Evolutionary conservation across 1,140 invertebrate genomes (phyloP).

Genomic region (Papilio helenus): DNA sequence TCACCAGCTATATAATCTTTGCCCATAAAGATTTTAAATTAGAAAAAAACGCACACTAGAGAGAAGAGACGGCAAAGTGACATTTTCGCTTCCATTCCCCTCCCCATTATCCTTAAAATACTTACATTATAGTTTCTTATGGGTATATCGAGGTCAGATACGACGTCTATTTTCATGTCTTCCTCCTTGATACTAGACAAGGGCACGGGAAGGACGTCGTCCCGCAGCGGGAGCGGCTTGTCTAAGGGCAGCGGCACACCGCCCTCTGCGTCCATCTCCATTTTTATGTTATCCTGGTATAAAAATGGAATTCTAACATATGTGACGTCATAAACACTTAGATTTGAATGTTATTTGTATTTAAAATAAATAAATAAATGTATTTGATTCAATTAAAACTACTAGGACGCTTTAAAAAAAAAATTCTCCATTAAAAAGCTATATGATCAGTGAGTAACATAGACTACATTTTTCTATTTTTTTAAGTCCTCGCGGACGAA

Average conservation of each 20-base stretch:
- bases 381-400: too few relatives aligned
- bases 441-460: too few relatives aligned
- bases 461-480: too few relatives aligned
- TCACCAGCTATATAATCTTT: too few relatives aligned
- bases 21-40: too few relatives aligned
- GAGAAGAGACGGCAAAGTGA: not conserved
- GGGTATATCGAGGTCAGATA: constrained; percentile 58
- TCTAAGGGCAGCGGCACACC: not conserved
- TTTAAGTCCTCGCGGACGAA: too few relatives aligned
- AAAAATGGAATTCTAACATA: too few relatives aligned
- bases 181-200: constrained; percentile 73
- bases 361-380: too few relatives aligned
- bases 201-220: constrained; percentile 62
- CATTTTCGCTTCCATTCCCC: not conserved
- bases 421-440: too few relatives aligned
- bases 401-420: too few relatives aligned
- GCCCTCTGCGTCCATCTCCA: not conserved
- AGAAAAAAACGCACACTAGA: not conserved
- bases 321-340: too few relatives aligned
- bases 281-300: not conserved
- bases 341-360: too few relatives aligned
- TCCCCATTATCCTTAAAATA: constrained; percentile 9
- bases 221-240: constrained; percentile 28
- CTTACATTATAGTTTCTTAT: constrained; percentile 61
- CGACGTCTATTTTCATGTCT: constrained; percentile 72